These are phyloP conservation scores for Periophthalmus modestus DNA, from an alignment of 2,113 vertebrate genomes.

Conservation along the genomic window DNA sequence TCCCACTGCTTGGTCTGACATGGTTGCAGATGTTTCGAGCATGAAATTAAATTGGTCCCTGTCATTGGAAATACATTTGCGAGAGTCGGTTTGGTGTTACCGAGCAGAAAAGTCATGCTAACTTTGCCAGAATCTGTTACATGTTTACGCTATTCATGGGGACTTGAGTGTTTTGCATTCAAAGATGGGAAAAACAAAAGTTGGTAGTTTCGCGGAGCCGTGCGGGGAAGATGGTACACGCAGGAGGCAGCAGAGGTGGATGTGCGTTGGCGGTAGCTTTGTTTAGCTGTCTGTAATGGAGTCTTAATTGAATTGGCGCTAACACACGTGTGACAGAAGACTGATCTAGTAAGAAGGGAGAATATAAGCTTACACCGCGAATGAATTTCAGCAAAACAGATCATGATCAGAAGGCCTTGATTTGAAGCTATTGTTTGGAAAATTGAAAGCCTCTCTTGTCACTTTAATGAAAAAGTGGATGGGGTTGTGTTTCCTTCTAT, in stretches of 20 bases:
- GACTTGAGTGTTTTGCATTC: slow-evolving; percentile 36
- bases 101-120: slow-evolving; percentile 27
- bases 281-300: slow-evolving; percentile 80
- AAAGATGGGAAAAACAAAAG: slow-evolving; percentile 47
- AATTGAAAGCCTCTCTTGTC: slow-evolving; percentile 44
- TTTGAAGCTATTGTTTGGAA: slow-evolving; percentile 57
- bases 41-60: slow-evolving; percentile 75
- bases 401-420: slow-evolving; percentile 45
- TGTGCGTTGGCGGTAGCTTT: slow-evolving; percentile 55
- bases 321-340: slow-evolving; percentile 61
- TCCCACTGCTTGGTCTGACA: slow-evolving; percentile 69
- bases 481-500: slow-evolving; percentile 26
- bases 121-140: slow-evolving; percentile 36
- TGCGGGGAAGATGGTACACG: slow-evolving; percentile 12
- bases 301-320: slow-evolving; percentile 86
- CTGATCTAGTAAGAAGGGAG: slow-evolving; percentile 53
- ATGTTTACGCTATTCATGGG: slow-evolving; percentile 48
- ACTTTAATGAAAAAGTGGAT: slow-evolving; percentile 59
- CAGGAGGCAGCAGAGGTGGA: slow-evolving; percentile 6
- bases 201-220: slow-evolving; percentile 26
- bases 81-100: slow-evolving; percentile 25
- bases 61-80: slow-evolving; percentile 47
- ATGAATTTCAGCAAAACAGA: slow-evolving; percentile 53
- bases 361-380: slow-evolving; percentile 26
- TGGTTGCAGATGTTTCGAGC: slow-evolving; percentile 75